Evolutionary conservation across 2,888 invertebrate genomes (phyloP).

Genomic region (Agriopis marginaria): DNA sequence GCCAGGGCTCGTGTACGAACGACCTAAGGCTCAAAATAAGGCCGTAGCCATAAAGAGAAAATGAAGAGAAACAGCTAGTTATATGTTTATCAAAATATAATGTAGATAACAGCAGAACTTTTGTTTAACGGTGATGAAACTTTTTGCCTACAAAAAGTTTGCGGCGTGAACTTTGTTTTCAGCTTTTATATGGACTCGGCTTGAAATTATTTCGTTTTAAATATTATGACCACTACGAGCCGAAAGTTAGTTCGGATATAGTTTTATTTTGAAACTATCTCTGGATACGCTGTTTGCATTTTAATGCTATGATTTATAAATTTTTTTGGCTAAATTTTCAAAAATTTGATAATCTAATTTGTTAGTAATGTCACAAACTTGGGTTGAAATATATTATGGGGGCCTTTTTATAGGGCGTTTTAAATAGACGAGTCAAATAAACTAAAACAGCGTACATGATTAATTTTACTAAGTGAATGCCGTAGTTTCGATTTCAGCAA

Average conservation of each 20-base stretch:
- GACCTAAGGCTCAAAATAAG: slow-evolving; percentile 9
- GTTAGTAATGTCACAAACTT: too few relatives aligned
- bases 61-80: slow-evolving; percentile 19
- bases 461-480: too few relatives aligned
- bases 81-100: slow-evolving; percentile 29
- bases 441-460: too few relatives aligned
- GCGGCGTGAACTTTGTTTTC: slow-evolving; percentile 15
- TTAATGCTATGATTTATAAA: neutral
- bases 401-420: too few relatives aligned
- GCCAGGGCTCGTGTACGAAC: slow-evolving; percentile 1
- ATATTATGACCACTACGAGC: slow-evolving; percentile 2
- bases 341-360: too few relatives aligned
- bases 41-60: slow-evolving; percentile 12
- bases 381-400: too few relatives aligned
- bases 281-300: neutral
- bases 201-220: slow-evolving; percentile 10
- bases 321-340: too few relatives aligned
- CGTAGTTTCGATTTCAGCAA: too few relatives aligned
- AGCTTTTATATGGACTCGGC: slow-evolving; percentile 19
- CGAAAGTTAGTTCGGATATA: neutral
- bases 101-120: slow-evolving; percentile 21
- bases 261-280: slow-evolving; percentile 1
- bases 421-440: too few relatives aligned
- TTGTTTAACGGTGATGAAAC: slow-evolving; percentile 22
- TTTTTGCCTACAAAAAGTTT: slow-evolving; percentile 19